phyloP scores from a whole-genome alignment of 2,113 vertebrate species.

The Hippoglossus stenolepis region DNA sequence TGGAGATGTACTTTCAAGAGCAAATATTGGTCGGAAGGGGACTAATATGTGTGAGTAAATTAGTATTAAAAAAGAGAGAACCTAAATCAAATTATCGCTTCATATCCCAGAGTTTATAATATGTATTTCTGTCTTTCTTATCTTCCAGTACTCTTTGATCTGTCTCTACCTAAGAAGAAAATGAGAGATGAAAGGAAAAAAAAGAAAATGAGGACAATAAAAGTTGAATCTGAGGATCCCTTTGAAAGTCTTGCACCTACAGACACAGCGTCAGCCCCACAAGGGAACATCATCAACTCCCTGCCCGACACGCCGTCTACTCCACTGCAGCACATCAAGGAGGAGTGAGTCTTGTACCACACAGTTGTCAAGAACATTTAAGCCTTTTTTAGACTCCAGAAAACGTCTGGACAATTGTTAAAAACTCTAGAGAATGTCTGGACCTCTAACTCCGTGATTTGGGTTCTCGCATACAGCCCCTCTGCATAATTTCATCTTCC shows the following conservation, averaged over 20 bases:
- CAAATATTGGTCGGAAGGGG: conserved; percentile 93
- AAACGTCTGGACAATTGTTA: no score
- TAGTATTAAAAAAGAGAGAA: background rate
- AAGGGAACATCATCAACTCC: conserved; percentile 63
- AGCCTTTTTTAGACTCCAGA: no score
- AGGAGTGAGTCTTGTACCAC: conserved; percentile 87
- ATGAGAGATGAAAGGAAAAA: conserved; percentile 93
- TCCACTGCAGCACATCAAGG: conserved; percentile 88
- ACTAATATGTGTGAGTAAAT: conserved; percentile 83
- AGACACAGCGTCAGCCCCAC: conserved; percentile 63
- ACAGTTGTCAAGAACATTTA: background rate
- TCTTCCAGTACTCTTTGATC: conserved; percentile 87
- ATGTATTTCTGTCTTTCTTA: background rate
- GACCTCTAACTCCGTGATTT: no score
- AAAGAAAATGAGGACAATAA: conserved; percentile 91
- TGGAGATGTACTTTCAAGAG: conserved; percentile 91
- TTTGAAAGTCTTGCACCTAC: conserved; percentile 84
- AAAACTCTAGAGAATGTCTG: no score
- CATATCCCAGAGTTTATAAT: background rate
- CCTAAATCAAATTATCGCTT: background rate
- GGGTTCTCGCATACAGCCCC: no score
- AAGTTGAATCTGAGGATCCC: conserved; percentile 91
- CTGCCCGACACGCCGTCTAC: conserved; percentile 84
- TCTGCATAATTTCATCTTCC: no score
- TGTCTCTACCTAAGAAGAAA: conserved; percentile 91